Conservation (phyloP, 1,140 invertebrate species). For the Aricia agestis region DNA sequence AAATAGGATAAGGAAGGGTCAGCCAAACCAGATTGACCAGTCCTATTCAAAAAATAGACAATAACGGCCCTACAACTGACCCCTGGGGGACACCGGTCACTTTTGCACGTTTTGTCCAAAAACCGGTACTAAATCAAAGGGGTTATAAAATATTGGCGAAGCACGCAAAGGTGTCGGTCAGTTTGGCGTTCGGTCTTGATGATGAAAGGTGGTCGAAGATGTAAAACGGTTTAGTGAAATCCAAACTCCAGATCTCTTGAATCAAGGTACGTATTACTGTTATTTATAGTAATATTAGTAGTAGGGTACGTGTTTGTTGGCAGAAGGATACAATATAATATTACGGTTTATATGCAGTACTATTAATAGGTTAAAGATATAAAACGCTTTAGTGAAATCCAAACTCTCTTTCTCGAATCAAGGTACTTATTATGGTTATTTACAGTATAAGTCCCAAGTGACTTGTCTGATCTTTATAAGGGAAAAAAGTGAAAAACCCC, state of each 20-base stretch:
- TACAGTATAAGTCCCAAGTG: conserved; percentile 3
- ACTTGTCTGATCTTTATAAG: conserved; percentile 4
- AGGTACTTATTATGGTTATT: neutral
- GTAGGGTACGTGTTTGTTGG: too few relatives aligned
- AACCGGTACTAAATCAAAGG: conserved; percentile 60
- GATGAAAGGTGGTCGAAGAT: conserved; percentile 31
- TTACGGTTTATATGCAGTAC: too few relatives aligned
- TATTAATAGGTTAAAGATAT: conserved; percentile 25
- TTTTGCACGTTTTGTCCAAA: conserved; percentile 50
- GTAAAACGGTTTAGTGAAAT: conserved; percentile 31
- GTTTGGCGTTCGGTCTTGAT: conserved; percentile 47
- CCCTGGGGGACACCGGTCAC: conserved; percentile 65
- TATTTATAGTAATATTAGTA: conserved; percentile 3
- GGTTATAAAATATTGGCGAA: conserved; percentile 50
- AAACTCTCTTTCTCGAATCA: neutral
- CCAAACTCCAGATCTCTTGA: neutral
- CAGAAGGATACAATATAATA: too few relatives aligned
- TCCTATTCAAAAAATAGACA: conserved; percentile 64
- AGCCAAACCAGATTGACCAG: conserved; percentile 70
- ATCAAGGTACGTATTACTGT: neutral
- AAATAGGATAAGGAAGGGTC: conserved; percentile 67
- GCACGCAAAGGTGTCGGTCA: conserved; percentile 48
- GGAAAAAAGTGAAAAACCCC: conserved; percentile 12
- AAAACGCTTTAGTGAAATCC: conserved; percentile 27
- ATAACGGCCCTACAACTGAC: conserved; percentile 56